Base-by-base conservation (phyloP, 2,797 vertebrate species). In the Diceros bicornis region DNA sequence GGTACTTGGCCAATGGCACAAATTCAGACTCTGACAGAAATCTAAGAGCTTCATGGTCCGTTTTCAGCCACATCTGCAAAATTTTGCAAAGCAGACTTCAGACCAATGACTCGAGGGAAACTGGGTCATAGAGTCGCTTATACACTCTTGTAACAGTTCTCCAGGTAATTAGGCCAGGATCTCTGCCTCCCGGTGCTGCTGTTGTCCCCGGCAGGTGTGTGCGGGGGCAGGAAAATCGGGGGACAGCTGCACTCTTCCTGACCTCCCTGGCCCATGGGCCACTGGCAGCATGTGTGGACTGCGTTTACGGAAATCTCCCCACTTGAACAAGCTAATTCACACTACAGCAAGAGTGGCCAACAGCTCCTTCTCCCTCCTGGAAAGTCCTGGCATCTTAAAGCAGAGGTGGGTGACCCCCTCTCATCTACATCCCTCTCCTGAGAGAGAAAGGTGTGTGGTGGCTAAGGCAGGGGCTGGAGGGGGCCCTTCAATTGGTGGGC, bases 71-170 rank as follows among this genome's bases (percentile, higher is more conserved):
- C 32, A 7, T 52, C 69, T 69, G 68, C 69, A 88, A 7, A 27
- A 32, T 61, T 57, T 18, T 50, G 34, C 72, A 85, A 78, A 90
- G 88, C 27, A 32, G 16, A 47, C 50, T 47, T 72, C 3, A 29
- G 32, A 84, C 59, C 83, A 16, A 0, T 61, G 87, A 69, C 37
- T 91, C 27, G 3, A 57, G 62, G 77, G 14, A 92, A 95, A 94
- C 17, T 61, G 57, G 85, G 78, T 83, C 90, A 27, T 10, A 61
- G 68, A 74, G 29, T 66, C 13, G 1, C 52, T 25, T 18, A 6
- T 4, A 12, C n/a, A 7, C 11, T 68, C 61, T 50, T 44, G 68
- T 25, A 4, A n/a, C 8, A 5, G 44, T 23, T 50, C 83, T 50
- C 77, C 62, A 13, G 77, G 14, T 8, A 27, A 77, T 10, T 4